Evolutionary conservation across 2,113 vertebrate species (phyloP), one percentile per base, ranked within the genome.

Genomic region (Lichenostomus cassidix): DNA sequence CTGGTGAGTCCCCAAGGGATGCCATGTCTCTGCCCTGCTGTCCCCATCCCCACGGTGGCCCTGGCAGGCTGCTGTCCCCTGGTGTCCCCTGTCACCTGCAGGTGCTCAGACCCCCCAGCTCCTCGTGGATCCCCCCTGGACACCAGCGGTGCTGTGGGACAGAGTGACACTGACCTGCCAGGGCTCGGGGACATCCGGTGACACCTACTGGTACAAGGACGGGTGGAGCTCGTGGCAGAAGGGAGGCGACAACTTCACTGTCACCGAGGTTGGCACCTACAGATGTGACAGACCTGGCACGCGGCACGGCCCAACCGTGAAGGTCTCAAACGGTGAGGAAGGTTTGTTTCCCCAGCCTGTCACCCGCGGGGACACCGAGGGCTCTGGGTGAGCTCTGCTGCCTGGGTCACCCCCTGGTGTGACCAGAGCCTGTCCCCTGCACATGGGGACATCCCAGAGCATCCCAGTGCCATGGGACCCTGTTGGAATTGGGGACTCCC

Each of bases 271-370:
- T n/a, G 47, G 47, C 29, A 63, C 8, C 29, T 78, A 42, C 37
- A 3, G 0, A 4, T 78, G 24, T 22, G 3, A 28, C 2, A 52
- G 23, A 64, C 8, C 29, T 2, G 4, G 37, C 47, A 22, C 2
- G 0, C 6, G 37, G 19, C 11, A 0, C 10, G 64, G 75, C 47
- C 3, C 19, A 15, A 2, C 59, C 19, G 9, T 42, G 37, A 3
- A 2, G 1, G 8, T n/a, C 5, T 5, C 17, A 17, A 9, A 52
- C 16, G 59, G 75, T 78, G 47, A 46, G 53, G 3, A 17, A 16
- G 42, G 7, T 10, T 64, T 41, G 37, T 10, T 13, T 11, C 23
- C 33, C 46, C 24, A 27, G 1, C 13, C n/a, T 50, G n/a, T 13
- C 49, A 39, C 27, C 13, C 9, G 35, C 2, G 16, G 9, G 16